Conservation (phyloP, 2,888 invertebrate genomes). For the Coleophora deauratella region DNA sequence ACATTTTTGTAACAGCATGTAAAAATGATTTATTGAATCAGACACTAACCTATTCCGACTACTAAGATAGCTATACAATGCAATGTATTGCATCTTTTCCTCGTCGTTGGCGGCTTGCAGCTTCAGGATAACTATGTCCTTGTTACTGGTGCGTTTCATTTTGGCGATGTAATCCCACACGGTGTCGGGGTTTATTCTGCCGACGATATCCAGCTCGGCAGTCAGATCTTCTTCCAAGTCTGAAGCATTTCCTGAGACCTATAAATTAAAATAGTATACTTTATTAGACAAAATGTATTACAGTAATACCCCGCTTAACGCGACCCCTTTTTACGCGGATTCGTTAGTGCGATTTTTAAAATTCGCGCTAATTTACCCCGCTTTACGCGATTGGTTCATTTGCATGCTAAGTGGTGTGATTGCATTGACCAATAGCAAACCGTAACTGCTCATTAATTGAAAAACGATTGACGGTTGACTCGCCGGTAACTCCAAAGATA, state of each 20-base stretch:
- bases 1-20: not conserved
- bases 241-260: slow-evolving; percentile 77
- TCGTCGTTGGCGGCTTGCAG: slow-evolving; percentile 87
- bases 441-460: too few relatives aligned
- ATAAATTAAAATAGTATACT: slow-evolving; percentile 12
- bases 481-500: too few relatives aligned
- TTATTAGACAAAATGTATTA: too few relatives aligned
- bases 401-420: too few relatives aligned
- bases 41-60: slow-evolving; percentile 78
- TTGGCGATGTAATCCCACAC: slow-evolving; percentile 96
- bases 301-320: too few relatives aligned
- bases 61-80: slow-evolving; percentile 91
- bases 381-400: too few relatives aligned
- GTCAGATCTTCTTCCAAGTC: slow-evolving; percentile 83
- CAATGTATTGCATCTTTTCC: slow-evolving; percentile 88
- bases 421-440: too few relatives aligned
- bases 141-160: slow-evolving; percentile 89
- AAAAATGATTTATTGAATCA: not conserved
- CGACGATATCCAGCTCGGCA: slow-evolving; percentile 88
- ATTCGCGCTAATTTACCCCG: too few relatives aligned
- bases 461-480: too few relatives aligned
- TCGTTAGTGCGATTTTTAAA: too few relatives aligned
- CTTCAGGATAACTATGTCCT: slow-evolving; percentile 88
- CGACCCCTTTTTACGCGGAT: too few relatives aligned
- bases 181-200: slow-evolving; percentile 91